phyloP scores from a whole-genome alignment of 1,140 invertebrate species.

The Acromyrmex charruanus region DNA sequence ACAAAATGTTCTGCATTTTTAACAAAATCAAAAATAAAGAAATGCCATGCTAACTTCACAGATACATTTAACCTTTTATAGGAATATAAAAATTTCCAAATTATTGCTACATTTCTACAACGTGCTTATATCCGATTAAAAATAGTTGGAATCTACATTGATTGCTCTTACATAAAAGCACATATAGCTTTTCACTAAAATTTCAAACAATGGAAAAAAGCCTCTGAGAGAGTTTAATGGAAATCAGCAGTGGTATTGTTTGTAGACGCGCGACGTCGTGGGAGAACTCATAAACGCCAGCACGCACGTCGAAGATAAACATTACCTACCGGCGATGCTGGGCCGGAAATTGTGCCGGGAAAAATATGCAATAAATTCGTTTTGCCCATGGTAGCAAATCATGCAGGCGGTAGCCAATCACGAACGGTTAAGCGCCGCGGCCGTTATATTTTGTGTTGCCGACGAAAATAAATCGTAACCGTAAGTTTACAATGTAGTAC shows the following conservation, averaged over 20 bases:
- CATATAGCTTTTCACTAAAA: neutral
- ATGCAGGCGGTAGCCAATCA: constrained; percentile 41
- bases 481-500: constrained; percentile 61
- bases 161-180: neutral
- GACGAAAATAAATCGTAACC: constrained; percentile 65
- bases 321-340: constrained; percentile 47
- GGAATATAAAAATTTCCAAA: neutral
- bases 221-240: constrained; percentile 17
- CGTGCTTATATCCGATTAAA: neutral
- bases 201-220: constrained; percentile 19
- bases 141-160: neutral
- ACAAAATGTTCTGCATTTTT: no score
- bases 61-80: neutral
- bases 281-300: constrained; percentile 61
- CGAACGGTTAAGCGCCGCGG: constrained; percentile 58
- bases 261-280: constrained; percentile 25
- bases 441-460: constrained; percentile 22
- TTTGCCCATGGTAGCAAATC: constrained; percentile 16
- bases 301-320: constrained; percentile 60
- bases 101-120: no score
- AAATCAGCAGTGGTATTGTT: constrained; percentile 14
- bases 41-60: no score
- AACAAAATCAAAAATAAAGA: no score
- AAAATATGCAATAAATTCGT: constrained; percentile 64
- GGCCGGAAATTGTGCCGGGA: constrained; percentile 52